Conservation (phyloP, 2,113 vertebrate species). For the Bubo blakistoni region DNA sequence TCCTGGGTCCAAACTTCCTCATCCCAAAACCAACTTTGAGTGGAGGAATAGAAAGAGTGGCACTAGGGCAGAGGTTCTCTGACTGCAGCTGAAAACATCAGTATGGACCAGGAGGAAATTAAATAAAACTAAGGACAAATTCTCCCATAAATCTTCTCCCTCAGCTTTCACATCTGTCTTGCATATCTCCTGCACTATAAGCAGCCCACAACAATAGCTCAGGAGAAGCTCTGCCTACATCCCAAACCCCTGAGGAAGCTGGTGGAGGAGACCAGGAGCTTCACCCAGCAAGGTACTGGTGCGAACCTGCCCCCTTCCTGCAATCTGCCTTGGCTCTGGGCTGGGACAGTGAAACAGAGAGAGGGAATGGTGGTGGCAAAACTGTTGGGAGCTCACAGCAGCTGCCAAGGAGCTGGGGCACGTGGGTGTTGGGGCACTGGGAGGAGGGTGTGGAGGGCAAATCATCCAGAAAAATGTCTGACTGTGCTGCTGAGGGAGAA, state of each 20-base stretch:
- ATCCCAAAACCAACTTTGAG: neutral
- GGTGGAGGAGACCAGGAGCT: neutral
- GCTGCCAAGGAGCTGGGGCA: neutral
- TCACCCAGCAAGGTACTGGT: accelerated
- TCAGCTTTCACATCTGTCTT: neutral
- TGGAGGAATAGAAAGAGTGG: neutral
- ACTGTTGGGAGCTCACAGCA: neutral
- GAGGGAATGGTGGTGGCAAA: neutral
- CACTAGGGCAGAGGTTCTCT: neutral
- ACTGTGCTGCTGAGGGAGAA: neutral
- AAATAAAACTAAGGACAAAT: neutral
- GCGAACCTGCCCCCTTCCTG: neutral
- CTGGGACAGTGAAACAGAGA: neutral
- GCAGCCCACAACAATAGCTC: neutral
- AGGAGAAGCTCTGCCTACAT: neutral
- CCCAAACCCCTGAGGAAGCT: neutral
- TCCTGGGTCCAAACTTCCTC: neutral
- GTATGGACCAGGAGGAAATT: neutral
- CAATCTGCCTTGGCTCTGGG: neutral
- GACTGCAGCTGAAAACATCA: neutral
- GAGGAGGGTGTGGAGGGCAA: neutral
- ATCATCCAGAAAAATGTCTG: neutral
- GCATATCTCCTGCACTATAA: accelerated
- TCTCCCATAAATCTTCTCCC: neutral
- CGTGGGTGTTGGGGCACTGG: accelerated